Conservation (phyloP, 1,140 invertebrate genomes). For the Brachionus koreanus region DNA sequence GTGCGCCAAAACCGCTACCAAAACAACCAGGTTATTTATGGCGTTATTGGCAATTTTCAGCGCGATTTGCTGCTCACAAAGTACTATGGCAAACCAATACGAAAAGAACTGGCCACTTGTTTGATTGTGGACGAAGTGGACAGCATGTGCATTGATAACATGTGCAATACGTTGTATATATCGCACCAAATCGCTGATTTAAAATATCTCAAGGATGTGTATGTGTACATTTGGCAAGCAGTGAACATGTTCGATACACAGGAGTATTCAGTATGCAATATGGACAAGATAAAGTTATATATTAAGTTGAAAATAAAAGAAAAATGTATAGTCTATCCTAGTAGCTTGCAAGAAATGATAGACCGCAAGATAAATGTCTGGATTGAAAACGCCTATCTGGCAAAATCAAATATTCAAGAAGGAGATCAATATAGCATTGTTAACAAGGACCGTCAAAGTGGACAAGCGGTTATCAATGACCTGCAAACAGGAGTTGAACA, state of each 20-base stretch:
- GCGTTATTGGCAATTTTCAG: not conserved
- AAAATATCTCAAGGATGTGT: not conserved
- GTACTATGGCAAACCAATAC: not conserved
- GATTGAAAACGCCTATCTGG: not conserved
- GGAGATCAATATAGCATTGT: not conserved
- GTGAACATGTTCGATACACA: not conserved
- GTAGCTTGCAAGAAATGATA: not conserved
- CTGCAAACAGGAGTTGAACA: slow-evolving; percentile 26
- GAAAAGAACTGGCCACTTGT: not conserved
- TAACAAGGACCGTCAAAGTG: not conserved
- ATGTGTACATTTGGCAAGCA: not conserved
- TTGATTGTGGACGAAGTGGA: slow-evolving; percentile 15
- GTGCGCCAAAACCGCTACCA: too few relatives aligned
- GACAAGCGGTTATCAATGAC: not conserved
- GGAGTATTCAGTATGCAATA: not conserved
- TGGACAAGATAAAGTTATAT: not conserved
- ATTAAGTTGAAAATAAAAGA: not conserved
- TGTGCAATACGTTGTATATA: not conserved
- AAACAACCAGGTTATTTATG: not conserved
- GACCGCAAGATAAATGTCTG: not conserved
- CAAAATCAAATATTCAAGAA: not conserved
- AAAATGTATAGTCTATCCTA: not conserved
- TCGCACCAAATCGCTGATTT: not conserved
- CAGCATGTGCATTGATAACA: slow-evolving; percentile 13
- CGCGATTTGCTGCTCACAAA: not conserved